Conservation (phyloP, 2,888 invertebrate species). For the Synanthedon andrenaeformis region DNA sequence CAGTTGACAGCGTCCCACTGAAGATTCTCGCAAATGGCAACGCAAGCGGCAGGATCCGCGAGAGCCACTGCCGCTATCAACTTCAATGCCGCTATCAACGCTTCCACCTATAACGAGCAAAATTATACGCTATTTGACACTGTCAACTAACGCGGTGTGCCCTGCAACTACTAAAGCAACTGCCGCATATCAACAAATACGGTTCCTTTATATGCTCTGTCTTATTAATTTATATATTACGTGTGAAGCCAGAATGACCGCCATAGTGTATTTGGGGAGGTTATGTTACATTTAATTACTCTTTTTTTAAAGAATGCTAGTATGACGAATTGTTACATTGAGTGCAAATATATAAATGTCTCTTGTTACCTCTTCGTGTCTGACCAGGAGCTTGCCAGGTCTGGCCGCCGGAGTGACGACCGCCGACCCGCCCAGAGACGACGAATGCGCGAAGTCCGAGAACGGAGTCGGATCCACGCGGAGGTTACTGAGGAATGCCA, state of each 20-base stretch:
- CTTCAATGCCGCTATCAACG: constrained; percentile 83
- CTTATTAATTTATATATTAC: too few relatives aligned
- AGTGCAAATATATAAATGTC: background rate
- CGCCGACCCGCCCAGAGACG: constrained; percentile 62
- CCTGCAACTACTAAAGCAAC: too few relatives aligned
- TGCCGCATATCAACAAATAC: too few relatives aligned
- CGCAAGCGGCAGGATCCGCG: constrained; percentile 82
- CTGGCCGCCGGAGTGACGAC: constrained; percentile 39
- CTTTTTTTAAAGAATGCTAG: too few relatives aligned
- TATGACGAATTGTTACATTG: too few relatives aligned
- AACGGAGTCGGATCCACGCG: constrained; percentile 77
- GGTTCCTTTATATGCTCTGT: too few relatives aligned
- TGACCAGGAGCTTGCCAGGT: constrained; percentile 45
- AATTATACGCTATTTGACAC: background rate
- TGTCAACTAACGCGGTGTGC: too few relatives aligned
- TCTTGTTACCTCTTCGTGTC: constrained; percentile 56
- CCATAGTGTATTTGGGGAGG: too few relatives aligned
- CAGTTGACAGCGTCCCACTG: constrained; percentile 87
- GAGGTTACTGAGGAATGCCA: constrained; percentile 64
- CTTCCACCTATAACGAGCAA: constrained; percentile 71
- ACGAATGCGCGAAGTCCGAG: constrained; percentile 56
- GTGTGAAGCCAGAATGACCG: too few relatives aligned
- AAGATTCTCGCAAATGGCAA: constrained; percentile 87
- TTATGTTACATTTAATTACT: too few relatives aligned
- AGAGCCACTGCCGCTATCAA: constrained; percentile 83